Evolutionary conservation across 2,113 vertebrate species (phyloP).

Genomic region (Heterochromis multidens): DNA sequence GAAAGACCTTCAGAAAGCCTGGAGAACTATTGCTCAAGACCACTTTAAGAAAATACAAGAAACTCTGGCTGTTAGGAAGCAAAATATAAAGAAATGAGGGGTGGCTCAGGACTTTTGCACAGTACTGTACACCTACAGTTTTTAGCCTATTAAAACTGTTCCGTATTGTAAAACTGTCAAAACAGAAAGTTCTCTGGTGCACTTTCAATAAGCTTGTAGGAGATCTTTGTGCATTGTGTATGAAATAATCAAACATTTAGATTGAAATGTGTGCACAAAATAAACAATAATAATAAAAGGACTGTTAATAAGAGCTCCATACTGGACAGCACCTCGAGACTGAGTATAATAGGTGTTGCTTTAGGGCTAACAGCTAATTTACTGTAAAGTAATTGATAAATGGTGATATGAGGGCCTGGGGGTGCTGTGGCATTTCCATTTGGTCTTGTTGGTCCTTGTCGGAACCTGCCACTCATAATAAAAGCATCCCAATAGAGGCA

Average conservation of each 20-base stretch:
- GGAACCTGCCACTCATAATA: not conserved
- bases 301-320: not conserved
- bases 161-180: not conserved
- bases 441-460: not conserved
- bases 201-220: not conserved
- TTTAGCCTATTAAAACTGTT: not conserved
- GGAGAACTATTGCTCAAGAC: not conserved
- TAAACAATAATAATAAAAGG: not conserved
- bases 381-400: not conserved
- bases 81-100: no score
- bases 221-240: not conserved
- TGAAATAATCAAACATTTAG: not conserved
- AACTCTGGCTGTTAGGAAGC: not conserved
- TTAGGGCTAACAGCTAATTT: not conserved
- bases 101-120: not conserved
- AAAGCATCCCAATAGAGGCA: not conserved
- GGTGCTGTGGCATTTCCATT: not conserved
- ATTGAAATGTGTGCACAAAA: not conserved
- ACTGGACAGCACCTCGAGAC: not conserved
- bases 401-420: not conserved
- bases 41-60: not conserved
- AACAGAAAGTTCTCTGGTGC: not conserved
- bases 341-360: not conserved
- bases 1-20: not conserved
- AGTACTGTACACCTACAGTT: not conserved